Base-by-base conservation (phyloP, 1,140 invertebrate species). In the Drosophila obscura region DNA sequence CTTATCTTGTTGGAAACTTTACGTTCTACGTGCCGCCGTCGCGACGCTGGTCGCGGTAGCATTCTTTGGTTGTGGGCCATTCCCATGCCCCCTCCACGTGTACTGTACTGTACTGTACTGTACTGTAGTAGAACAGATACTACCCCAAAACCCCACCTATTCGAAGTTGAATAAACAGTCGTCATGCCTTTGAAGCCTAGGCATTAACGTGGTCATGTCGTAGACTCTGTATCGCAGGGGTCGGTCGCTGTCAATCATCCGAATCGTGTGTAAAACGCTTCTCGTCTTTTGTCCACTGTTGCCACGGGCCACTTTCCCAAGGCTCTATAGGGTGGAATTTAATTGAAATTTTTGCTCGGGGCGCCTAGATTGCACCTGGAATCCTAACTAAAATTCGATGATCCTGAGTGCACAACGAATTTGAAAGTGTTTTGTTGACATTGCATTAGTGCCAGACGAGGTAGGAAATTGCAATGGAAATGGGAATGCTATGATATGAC, bases 1-100 rank as follows among this genome's bases (percentile, higher is more conserved):
- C 79, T 87, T 87, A 87, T 87, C 82, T 85, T 85, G 82, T 73
- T 84, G 45, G 48, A 75, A 85, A 87, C 61, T 75, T 39, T 87
- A 87, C 45, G 83, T 35, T 39, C 44, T 85, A 85, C 82, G 82
- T 88, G 83, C 79, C 83, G 83, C 75, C 82, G 69, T 58, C 79
- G 49, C 66, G 83, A 63, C 83, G 52, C 58, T 55, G 57, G 76
- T 52, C 53, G 65, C 49, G 59, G 35, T 51, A 45, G 63, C 41
- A 16, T 43, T 55, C 57, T 59, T 77, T 78, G 74, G 68, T 82
- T 80, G 73, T 53, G 28, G 48, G 45, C 28, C 35, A 35, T n/a
- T 1, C 8, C 15, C 51, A 19, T 0, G 2, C 5, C 31, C 46
- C 48, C 26, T 0, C 15, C n/a, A 31, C 19, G 19, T 22, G 48